These are phyloP conservation scores for Pagrus major DNA, from an alignment of 2,113 vertebrate genomes.

Conservation along the genomic window DNA sequence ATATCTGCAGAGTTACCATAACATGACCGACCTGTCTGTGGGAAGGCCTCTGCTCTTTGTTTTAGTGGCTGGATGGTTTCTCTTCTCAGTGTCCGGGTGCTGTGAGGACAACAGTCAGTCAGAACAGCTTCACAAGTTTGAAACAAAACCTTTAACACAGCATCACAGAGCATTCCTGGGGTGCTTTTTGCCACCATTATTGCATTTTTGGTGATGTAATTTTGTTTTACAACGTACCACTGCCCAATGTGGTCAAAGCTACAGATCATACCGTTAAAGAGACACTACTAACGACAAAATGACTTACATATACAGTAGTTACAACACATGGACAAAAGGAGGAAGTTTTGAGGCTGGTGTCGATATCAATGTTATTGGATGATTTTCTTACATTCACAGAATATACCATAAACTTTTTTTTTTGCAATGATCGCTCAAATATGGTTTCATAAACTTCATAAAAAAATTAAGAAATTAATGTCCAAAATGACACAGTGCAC, in stretches of 20 bases:
- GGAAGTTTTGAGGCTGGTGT: no score
- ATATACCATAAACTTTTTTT: no score
- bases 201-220: not conserved
- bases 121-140: not conserved
- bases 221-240: not conserved
- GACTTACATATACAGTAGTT: no score
- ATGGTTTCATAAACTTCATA: no score
- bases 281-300: no score
- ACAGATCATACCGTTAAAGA: not conserved
- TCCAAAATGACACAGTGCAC: no score
- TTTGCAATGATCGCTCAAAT: no score
- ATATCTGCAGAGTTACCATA: not conserved
- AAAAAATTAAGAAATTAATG: no score
- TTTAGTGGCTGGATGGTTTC: constrained; percentile 37
- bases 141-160: not conserved
- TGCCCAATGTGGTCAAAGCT: not conserved
- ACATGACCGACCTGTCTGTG: constrained; percentile 58
- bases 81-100: constrained; percentile 53
- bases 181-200: not conserved
- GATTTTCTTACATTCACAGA: no score
- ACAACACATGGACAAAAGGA: no score
- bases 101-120: constrained; percentile 21
- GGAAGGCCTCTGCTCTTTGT: constrained; percentile 54
- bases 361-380: no score
- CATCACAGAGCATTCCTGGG: not conserved